Conservation (phyloP, 1,140 invertebrate genomes). For the Scaptodrosophila lebanonensis region DNA sequence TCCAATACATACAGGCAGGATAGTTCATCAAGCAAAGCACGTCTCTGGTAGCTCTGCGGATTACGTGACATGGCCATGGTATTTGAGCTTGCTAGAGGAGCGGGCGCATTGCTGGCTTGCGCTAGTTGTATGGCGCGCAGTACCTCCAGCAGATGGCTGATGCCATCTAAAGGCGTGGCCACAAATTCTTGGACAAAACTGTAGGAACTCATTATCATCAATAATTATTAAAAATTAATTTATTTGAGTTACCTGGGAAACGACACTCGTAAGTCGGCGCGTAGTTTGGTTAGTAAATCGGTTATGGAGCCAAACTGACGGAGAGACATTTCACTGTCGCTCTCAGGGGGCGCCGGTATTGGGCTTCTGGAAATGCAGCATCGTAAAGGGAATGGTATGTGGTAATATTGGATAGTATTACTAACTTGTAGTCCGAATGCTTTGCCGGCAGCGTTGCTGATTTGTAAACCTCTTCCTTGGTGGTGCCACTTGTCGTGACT, state of each 20-base stretch:
- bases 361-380: constrained; percentile 69
- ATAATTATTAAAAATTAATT: not conserved
- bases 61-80: constrained; percentile 78
- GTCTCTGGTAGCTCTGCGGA: constrained; percentile 80
- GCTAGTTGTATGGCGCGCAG: constrained; percentile 89
- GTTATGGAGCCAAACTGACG: constrained; percentile 90
- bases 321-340: constrained; percentile 89
- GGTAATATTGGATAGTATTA: not conserved
- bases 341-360: constrained; percentile 78
- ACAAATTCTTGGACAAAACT: constrained; percentile 95
- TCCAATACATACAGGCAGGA: constrained; percentile 84
- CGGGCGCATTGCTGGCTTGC: constrained; percentile 77
- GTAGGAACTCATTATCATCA: constrained; percentile 39
- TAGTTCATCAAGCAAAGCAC: constrained; percentile 90
- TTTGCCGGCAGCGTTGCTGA: constrained; percentile 68
- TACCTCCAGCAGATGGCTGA: constrained; percentile 87
- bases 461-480: constrained; percentile 44
- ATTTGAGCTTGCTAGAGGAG: constrained; percentile 66
- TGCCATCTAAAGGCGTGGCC: constrained; percentile 88
- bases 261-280: constrained; percentile 89
- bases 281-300: constrained; percentile 91
- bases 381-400: not conserved
- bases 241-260: constrained; percentile 86
- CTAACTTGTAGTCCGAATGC: constrained; percentile 72
- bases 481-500: constrained; percentile 30